Conservation (phyloP, 1,140 invertebrate species). For the Bombus affinis region DNA sequence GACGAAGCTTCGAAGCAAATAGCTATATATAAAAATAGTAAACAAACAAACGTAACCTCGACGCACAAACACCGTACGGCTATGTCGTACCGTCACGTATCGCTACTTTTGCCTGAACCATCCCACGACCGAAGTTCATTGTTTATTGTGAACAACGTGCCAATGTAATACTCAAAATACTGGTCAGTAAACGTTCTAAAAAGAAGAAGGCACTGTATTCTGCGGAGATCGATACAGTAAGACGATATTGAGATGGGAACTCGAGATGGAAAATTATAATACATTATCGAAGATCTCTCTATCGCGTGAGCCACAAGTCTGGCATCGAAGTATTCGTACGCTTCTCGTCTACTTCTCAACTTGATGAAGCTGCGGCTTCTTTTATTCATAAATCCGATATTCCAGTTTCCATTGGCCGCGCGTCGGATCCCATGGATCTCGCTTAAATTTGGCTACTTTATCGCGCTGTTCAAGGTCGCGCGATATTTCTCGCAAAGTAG, state of each 20-base stretch:
- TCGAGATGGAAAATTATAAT: background rate
- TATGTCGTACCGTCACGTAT: too few species aligned
- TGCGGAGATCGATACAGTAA: background rate
- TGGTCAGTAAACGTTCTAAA: too few species aligned
- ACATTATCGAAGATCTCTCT: background rate
- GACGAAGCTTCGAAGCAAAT: too few species aligned
- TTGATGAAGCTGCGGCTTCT: background rate
- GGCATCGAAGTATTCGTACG: background rate
- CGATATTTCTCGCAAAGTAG: too few species aligned
- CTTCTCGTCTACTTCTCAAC: background rate
- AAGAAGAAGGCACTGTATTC: too few species aligned
- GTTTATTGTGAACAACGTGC: too few species aligned
- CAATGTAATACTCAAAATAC: too few species aligned
- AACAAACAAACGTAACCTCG: too few species aligned
- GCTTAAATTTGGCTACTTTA: background rate
- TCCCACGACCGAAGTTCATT: too few species aligned
- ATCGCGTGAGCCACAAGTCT: background rate
- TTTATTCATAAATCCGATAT: background rate
- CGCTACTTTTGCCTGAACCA: too few species aligned
- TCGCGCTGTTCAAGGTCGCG: background rate
- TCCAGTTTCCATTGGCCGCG: accelerated
- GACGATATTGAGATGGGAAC: background rate
- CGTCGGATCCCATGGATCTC: background rate
- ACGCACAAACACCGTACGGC: too few species aligned
- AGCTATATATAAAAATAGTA: too few species aligned